Conservation (phyloP, 2,888 invertebrate species). For the Zygaena filipendulae region DNA sequence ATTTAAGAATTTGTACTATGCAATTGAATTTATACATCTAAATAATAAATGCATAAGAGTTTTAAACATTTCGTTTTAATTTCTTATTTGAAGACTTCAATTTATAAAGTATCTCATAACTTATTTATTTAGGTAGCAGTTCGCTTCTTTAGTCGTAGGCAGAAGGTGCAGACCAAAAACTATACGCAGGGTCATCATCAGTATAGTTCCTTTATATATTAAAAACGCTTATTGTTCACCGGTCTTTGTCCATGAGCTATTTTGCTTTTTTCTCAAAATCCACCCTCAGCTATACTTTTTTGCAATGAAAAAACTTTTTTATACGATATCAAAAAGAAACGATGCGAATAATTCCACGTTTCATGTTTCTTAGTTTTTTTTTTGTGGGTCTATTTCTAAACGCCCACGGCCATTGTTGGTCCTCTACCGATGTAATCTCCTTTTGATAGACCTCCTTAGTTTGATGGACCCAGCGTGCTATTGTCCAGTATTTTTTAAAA, state of each 20-base stretch:
- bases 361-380: slow-evolving; percentile 60
- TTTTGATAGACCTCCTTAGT: slow-evolving; percentile 59
- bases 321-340: slow-evolving; percentile 61
- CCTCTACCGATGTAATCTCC: slow-evolving; percentile 59
- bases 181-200: slow-evolving; percentile 42
- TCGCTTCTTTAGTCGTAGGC: no score
- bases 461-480: slow-evolving; percentile 42
- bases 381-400: slow-evolving; percentile 36
- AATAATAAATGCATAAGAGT: no score
- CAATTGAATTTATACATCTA: no score
- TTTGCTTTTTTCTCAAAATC: slow-evolving; percentile 46
- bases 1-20: background rate
- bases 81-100: no score
- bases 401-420: slow-evolving; percentile 55
- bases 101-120: no score
- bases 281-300: slow-evolving; percentile 59
- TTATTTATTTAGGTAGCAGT: no score
- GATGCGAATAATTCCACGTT: slow-evolving; percentile 68
- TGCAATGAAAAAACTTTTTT: slow-evolving; percentile 60
- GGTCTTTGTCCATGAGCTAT: slow-evolving; percentile 57
- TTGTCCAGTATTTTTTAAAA: slow-evolving; percentile 49
- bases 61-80: no score
- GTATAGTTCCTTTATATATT: slow-evolving; percentile 46
- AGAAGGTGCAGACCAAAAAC: slow-evolving; percentile 33
- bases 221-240: slow-evolving; percentile 45